Conservation (phyloP, 2,113 vertebrate genomes). For the Spheniscus mendiculus region DNA sequence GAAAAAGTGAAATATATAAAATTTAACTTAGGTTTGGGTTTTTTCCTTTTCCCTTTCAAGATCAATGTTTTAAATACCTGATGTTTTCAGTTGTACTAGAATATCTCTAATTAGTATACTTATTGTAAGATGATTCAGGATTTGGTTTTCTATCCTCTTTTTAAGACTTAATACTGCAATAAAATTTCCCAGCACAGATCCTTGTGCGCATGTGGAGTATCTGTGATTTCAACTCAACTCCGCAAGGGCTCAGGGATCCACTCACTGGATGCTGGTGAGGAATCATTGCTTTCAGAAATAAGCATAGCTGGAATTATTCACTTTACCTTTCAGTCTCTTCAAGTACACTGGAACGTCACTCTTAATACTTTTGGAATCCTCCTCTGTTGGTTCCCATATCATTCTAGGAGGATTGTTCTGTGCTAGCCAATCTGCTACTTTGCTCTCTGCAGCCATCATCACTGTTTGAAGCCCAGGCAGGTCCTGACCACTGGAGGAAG, state of each 20-base stretch:
- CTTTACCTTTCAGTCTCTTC: slow-evolving; percentile 94
- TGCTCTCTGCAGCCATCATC: slow-evolving; percentile 96
- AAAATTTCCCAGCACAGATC: not conserved
- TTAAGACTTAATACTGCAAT: not conserved
- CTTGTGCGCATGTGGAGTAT: not conserved
- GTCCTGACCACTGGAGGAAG: slow-evolving; percentile 81
- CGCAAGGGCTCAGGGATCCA: not conserved
- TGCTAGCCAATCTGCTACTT: slow-evolving; percentile 98
- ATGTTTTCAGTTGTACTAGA: not conserved
- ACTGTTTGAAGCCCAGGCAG: slow-evolving; percentile 92
- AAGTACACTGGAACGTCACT: slow-evolving; percentile 95
- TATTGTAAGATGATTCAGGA: not conserved
- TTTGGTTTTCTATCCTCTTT: not conserved
- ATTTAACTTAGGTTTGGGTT: not conserved
- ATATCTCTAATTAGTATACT: not conserved
- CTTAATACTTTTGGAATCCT: slow-evolving; percentile 97
- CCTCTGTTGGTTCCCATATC: slow-evolving; percentile 90
- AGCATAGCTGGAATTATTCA: slow-evolving; percentile 59
- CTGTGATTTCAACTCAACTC: not conserved
- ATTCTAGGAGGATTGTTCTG: slow-evolving; percentile 94
- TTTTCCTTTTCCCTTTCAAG: slow-evolving; percentile 2
- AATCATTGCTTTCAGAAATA: not conserved
- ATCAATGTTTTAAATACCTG: not conserved
- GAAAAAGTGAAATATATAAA: not conserved
- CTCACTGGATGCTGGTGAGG: not conserved